A percentile compares a stretch with the other conserved stretches of the same genome.
phyloP scores from a whole-genome alignment of 2,888 invertebrate species.

The Aromia moschata region DNA sequence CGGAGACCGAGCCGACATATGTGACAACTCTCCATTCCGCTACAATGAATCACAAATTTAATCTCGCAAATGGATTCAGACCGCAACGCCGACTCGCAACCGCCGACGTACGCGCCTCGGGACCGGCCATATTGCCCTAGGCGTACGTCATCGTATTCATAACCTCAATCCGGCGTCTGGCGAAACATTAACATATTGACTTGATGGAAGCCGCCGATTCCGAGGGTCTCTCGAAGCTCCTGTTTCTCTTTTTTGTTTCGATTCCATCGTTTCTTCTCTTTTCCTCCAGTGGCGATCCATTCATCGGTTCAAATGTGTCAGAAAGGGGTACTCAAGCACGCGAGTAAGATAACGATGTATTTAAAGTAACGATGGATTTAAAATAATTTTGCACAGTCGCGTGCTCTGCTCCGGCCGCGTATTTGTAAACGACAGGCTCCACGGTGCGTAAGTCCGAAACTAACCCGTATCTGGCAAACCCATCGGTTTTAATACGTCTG shows the following conservation, averaged over 20 bases:
- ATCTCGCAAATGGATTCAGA: constrained; percentile 76
- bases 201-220: constrained; percentile 22
- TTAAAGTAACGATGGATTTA: too few species aligned
- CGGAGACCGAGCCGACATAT: constrained; percentile 67
- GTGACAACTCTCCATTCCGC: constrained; percentile 70
- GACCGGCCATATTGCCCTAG: constrained; percentile 60
- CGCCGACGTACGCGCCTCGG: constrained; percentile 33
- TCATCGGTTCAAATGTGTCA: too few species aligned
- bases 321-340: too few species aligned
- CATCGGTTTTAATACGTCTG: too few species aligned
- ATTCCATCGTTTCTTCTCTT: too few species aligned
- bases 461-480: too few species aligned
- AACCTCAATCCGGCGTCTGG: constrained; percentile 45
- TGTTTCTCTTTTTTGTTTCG: constrained; percentile 9
- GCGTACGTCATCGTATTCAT: constrained; percentile 54
- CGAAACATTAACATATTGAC: constrained; percentile 37
- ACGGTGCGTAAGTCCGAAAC: too few species aligned
- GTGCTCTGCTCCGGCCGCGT: too few species aligned
- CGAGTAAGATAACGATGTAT: too few species aligned
- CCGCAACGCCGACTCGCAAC: constrained; percentile 50
- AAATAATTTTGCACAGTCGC: too few species aligned
- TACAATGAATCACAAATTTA: constrained; percentile 73
- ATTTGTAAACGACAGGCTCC: too few species aligned
- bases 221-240: constrained; percentile 14
- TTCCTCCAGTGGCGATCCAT: too few species aligned